Base-by-base conservation (phyloP, 2,888 invertebrate genomes). In the Brachyptera risi region DNA sequence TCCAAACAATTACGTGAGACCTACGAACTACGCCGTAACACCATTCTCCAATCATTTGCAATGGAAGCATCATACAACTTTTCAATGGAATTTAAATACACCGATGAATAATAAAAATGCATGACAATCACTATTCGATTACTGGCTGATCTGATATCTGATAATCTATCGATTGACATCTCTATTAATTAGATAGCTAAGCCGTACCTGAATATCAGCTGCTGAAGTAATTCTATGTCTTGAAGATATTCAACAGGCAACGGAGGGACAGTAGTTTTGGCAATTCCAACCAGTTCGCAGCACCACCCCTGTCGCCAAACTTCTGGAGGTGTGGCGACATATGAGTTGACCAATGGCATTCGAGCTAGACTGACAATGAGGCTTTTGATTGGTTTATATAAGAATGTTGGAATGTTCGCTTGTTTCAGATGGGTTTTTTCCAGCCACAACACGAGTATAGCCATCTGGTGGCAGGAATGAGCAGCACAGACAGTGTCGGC, bases 181-280 rank as follows among this genome's bases (percentile, higher is more conserved):
- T n/a, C n/a, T n/a, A n/a, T n/a, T n/a, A n/a, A n/a, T n/a, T n/a
- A n/a, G n/a, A n/a, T 17, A 17, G 50, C 1, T 35, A 35, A 27
- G 9, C n/a, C 65, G 70, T 71, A 88, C 92, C 92, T 81, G 73
- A 85, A 88, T 62, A 95, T 82, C 71, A 92, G 95, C 67, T 94
- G 88, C 70, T 88, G 87, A 58, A 96, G 78, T 0, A 95, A 84
- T 69, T 96, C 93, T 69, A 86, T 80, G 71, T 93, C 92, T 68
- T 88, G 88, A 56, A 93, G 76, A 57, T 86, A 83, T 66, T 90
- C 86, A 1, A 88, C 78, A 0, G 90, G 88, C 51, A 90, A 71
- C 13, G 82, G 79, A 60, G 83, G 81, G 56, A 75, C 74, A 66
- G 72, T 71, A 9, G 76, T 76, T 59, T 73, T 75, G 63, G 73